A percentile compares a stretch with the other conserved stretches of the same genome.
Evolutionary conservation across 2,797 vertebrate genomes (phyloP).

Genomic region (Lateolabrax maculatus): DNA sequence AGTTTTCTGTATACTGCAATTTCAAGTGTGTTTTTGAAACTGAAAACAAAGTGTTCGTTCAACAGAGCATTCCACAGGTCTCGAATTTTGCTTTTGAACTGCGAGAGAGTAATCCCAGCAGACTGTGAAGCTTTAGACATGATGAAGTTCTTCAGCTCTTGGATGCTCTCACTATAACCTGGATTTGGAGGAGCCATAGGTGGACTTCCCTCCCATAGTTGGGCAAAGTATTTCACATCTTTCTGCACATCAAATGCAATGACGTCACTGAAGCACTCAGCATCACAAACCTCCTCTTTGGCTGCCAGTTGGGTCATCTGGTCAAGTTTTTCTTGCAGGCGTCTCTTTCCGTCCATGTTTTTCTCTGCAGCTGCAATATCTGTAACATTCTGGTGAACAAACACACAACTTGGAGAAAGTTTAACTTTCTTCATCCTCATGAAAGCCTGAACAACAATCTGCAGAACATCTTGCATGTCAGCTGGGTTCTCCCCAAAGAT

Average conservation of each 20-base stretch:
- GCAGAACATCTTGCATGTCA: slow-evolving; percentile 86
- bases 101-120: slow-evolving; percentile 66
- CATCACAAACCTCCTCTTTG: slow-evolving; percentile 75
- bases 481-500: slow-evolving; percentile 87
- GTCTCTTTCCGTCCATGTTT: slow-evolving; percentile 80
- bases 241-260: slow-evolving; percentile 82
- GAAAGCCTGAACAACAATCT: slow-evolving; percentile 86
- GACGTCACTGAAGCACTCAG: slow-evolving; percentile 79
- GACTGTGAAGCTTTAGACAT: slow-evolving; percentile 66
- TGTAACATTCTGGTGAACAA: slow-evolving; percentile 76
- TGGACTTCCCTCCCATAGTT: slow-evolving; percentile 85
- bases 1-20: slow-evolving; percentile 78
- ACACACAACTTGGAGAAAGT: slow-evolving; percentile 78
- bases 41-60: slow-evolving; percentile 86
- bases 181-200: slow-evolving; percentile 87
- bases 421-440: slow-evolving; percentile 84
- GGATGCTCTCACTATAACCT: slow-evolving; percentile 79
- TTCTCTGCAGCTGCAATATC: slow-evolving; percentile 80
- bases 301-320: slow-evolving; percentile 80
- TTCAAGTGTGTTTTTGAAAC: slow-evolving; percentile 85
- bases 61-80: slow-evolving; percentile 83
- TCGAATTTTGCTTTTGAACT: slow-evolving; percentile 72
- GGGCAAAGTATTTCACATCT: slow-evolving; percentile 85
- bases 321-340: slow-evolving; percentile 82
- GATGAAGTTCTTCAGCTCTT: slow-evolving; percentile 80